Evolutionary conservation across 1,140 invertebrate species (phyloP).

Genomic region (Lanistes nyassanus): DNA sequence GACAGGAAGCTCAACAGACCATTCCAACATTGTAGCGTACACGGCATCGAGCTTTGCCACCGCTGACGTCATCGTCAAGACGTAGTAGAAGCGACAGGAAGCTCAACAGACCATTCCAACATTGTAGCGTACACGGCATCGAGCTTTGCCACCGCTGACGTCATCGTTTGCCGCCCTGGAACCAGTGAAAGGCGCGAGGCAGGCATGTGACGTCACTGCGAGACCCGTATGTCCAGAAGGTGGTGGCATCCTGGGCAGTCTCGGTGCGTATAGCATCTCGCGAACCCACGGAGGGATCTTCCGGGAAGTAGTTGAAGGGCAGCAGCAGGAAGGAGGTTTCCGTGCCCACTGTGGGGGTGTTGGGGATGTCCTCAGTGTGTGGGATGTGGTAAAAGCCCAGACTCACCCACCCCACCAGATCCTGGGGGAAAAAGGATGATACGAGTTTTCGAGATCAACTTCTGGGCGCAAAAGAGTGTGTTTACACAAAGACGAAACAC

Average conservation of each 20-base stretch:
- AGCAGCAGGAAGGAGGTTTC: conserved; percentile 46
- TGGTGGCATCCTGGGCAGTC: background rate
- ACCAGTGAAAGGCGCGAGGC: conserved; percentile 1
- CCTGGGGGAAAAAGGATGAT: conserved; percentile 40
- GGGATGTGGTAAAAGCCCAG: conserved; percentile 56
- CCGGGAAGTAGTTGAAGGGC: conserved; percentile 57
- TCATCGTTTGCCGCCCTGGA: too few relatives aligned
- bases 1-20: too few relatives aligned
- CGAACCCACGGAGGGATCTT: conserved; percentile 49
- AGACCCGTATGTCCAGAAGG: conserved; percentile 10
- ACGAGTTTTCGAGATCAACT: too few relatives aligned
- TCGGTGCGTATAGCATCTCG: conserved; percentile 68
- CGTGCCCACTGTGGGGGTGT: conserved; percentile 49
- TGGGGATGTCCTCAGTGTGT: conserved; percentile 54
- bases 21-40: too few relatives aligned
- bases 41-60: too few relatives aligned
- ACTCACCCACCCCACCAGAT: conserved; percentile 58
- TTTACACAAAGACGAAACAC: conserved; percentile 2
- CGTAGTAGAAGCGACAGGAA: too few relatives aligned
- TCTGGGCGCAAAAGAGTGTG: background rate
- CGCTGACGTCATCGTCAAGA: too few relatives aligned
- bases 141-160: too few relatives aligned
- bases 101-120: too few relatives aligned
- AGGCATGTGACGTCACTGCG: conserved; percentile 9
- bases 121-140: too few relatives aligned